Evolutionary conservation across 1,140 invertebrate species (phyloP).

Genomic region (Gryllus bimaculatus): DNA sequence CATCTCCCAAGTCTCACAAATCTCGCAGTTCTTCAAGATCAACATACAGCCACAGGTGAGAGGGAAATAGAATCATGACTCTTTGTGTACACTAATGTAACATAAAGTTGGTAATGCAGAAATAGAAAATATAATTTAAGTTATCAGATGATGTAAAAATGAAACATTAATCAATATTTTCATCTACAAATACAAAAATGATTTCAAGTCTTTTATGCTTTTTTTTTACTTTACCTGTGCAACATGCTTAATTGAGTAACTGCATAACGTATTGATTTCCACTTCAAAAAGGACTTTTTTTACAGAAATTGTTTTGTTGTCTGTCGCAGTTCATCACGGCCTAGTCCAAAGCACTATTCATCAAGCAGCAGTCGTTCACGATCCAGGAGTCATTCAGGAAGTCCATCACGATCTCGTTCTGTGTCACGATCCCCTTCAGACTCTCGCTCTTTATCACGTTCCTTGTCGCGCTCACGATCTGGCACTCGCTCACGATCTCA

Average conservation of each 20-base stretch:
- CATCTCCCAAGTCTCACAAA: conserved; percentile 14
- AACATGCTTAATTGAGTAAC: too few species aligned
- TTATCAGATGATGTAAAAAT: too few species aligned
- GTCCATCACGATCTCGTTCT: conserved; percentile 17
- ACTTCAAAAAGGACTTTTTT: not conserved
- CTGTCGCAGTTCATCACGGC: conserved; percentile 15
- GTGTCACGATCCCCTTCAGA: conserved; percentile 12
- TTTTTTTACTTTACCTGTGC: too few species aligned
- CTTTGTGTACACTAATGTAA: not conserved
- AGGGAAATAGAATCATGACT: not conserved
- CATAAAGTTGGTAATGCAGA: too few species aligned
- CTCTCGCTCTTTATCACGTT: conserved; percentile 21
- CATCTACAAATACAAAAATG: too few species aligned
- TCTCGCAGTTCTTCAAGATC: conserved; percentile 23
- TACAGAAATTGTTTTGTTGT: conserved; percentile 8
- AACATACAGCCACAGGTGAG: conserved; percentile 25
- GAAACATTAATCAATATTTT: too few species aligned
- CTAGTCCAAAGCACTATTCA: conserved; percentile 20
- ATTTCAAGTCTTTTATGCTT: too few species aligned
- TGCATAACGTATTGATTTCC: not conserved
- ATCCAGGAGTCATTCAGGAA: conserved; percentile 15
- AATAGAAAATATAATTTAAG: too few species aligned
- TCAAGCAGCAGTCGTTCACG: conserved; percentile 20
- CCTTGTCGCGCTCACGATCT: conserved; percentile 10
- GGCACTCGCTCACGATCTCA: conserved; percentile 15